Conservation (phyloP, 2,113 vertebrate species). For the Potamarius usumacintae region DNA sequence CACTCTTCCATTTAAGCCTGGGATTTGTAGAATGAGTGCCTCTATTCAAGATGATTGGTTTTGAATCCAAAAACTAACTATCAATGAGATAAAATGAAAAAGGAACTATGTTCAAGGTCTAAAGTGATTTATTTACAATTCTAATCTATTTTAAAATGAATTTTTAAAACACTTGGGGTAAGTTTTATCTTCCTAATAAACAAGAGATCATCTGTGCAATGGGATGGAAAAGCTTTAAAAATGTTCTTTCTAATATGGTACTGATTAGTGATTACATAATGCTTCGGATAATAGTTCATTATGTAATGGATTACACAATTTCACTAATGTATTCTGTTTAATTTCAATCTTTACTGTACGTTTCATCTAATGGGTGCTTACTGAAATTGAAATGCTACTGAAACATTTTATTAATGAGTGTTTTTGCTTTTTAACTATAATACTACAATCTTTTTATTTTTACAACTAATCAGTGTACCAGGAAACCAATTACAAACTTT, state of each 20-base stretch:
- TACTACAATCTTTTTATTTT: background rate
- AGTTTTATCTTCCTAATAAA: background rate
- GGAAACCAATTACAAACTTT: background rate
- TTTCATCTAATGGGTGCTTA: background rate
- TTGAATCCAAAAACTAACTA: background rate
- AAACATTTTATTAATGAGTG: background rate
- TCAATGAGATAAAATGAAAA: background rate
- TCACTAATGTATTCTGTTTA: slow-evolving; percentile 6
- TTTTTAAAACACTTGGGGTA: background rate
- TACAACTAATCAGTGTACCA: background rate
- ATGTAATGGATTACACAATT: slow-evolving; percentile 8
- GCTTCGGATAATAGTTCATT: background rate
- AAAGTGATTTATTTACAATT: slow-evolving; percentile 10
- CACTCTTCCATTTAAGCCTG: background rate
- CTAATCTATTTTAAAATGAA: background rate
- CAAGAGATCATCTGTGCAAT: background rate
- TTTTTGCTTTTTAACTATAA: slow-evolving; percentile 1
- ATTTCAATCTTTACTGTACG: background rate
- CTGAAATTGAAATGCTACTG: background rate
- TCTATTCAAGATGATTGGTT: background rate
- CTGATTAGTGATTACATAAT: slow-evolving; percentile 21
- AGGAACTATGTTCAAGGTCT: background rate
- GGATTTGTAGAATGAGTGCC: background rate
- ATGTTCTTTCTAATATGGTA: background rate
- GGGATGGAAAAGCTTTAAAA: background rate